Percentiles rank a stretch among this genome's conserved stretches.
Evolutionary conservation across 2,797 vertebrate genomes (phyloP).

Genomic region (Notamacropus eugenii): DNA sequence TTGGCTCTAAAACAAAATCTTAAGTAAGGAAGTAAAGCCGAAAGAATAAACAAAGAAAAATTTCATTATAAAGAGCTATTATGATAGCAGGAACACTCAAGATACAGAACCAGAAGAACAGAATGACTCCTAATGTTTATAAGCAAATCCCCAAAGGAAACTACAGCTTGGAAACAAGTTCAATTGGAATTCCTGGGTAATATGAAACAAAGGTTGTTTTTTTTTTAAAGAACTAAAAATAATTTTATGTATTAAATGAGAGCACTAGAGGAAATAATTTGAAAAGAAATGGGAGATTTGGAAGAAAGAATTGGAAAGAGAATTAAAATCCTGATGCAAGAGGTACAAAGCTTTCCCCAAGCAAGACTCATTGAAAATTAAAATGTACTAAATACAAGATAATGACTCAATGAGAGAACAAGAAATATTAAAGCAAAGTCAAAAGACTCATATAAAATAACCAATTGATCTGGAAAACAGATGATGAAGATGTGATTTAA

Average conservation of each 20-base stretch:
- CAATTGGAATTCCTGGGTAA: neutral
- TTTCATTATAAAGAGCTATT: neutral
- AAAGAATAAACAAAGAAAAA: neutral
- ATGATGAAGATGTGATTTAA: neutral
- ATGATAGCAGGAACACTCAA: neutral
- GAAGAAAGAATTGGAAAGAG: neutral
- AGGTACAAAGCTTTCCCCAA: neutral
- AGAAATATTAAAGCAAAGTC: neutral
- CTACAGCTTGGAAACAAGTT: neutral
- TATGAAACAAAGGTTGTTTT: neutral
- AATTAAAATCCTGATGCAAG: neutral
- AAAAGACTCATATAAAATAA: neutral
- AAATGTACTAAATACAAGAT: neutral
- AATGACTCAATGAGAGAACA: neutral
- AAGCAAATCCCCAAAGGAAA: neutral
- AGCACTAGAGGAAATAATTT: neutral
- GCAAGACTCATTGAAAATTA: neutral
- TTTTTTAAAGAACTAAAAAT: neutral
- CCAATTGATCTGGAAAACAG: neutral
- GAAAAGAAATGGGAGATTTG: neutral
- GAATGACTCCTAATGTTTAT: neutral
- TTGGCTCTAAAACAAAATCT: neutral
- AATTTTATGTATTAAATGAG: neutral
- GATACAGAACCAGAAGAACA: neutral
- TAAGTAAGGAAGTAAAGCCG: neutral